phyloP scores from a whole-genome alignment of 2,888 invertebrate species.

The Andrena haemorrhoa region DNA sequence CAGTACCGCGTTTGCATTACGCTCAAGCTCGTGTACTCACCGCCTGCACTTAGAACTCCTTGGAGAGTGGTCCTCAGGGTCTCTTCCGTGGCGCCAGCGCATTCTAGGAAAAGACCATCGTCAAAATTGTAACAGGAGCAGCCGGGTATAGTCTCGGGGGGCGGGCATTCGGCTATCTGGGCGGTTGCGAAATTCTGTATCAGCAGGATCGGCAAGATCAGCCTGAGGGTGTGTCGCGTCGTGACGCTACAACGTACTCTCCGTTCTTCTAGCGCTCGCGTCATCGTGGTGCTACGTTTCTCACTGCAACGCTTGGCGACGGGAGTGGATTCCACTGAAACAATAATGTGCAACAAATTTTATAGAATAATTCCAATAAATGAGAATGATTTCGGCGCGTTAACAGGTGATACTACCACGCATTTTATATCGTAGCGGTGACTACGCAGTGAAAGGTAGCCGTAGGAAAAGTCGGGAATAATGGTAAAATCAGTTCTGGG shows the following conservation, averaged over 20 bases:
- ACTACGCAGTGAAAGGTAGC: too few species aligned
- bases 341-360: slow-evolving; percentile 24
- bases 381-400: too few species aligned
- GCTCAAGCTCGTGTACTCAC: slow-evolving; percentile 69
- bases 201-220: slow-evolving; percentile 70
- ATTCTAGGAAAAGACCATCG: slow-evolving; percentile 95
- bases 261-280: slow-evolving; percentile 72
- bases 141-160: slow-evolving; percentile 86
- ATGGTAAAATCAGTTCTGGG: too few species aligned
- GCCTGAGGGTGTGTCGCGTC: slow-evolving; percentile 63
- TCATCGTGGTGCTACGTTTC: slow-evolving; percentile 79
- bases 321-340: slow-evolving; percentile 63
- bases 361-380: too few species aligned
- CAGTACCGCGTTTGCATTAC: slow-evolving; percentile 23
- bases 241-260: slow-evolving; percentile 57
- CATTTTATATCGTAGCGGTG: too few species aligned
- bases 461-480: too few species aligned
- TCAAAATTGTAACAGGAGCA: slow-evolving; percentile 97
- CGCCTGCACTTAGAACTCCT: slow-evolving; percentile 86
- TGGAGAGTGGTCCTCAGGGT: slow-evolving; percentile 91
- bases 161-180: slow-evolving; percentile 81
- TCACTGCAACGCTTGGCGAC: slow-evolving; percentile 13
- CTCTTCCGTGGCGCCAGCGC: slow-evolving; percentile 92
- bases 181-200: slow-evolving; percentile 69
- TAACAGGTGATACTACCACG: too few species aligned